Evolutionary conservation across 2,113 vertebrate genomes (phyloP).

Genomic region (Zosterops japonicus): DNA sequence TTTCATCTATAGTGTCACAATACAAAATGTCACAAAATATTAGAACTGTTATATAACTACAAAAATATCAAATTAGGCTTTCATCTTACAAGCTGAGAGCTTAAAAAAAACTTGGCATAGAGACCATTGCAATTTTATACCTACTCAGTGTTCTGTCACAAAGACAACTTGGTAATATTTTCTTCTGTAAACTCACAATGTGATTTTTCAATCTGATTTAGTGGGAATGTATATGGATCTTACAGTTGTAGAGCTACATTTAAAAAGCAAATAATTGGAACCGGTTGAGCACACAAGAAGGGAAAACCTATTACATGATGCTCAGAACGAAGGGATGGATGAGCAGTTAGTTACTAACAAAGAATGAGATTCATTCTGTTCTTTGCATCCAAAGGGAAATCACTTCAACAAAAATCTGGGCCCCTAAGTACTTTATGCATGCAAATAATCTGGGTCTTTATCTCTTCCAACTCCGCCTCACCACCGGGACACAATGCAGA

Average conservation of each 20-base stretch:
- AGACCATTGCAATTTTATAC: constrained; percentile 73
- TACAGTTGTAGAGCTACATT: constrained; percentile 53
- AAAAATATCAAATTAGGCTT: constrained; percentile 76
- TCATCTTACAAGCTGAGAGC: constrained; percentile 63
- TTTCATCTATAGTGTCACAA: constrained; percentile 84
- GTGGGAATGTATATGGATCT: constrained; percentile 31
- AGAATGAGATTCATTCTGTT: background rate
- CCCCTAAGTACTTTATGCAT: background rate
- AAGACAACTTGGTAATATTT: constrained; percentile 79
- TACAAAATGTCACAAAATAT: constrained; percentile 86
- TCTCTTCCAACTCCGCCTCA: background rate
- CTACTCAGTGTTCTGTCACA: constrained; percentile 78
- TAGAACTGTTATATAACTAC: constrained; percentile 80
- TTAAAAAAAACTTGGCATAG: constrained; percentile 69
- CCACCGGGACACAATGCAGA: background rate
- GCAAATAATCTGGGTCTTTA: constrained; percentile 41
- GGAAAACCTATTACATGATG: background rate
- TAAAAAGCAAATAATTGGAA: constrained; percentile 58
- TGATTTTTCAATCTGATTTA: constrained; percentile 72
- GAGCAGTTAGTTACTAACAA: constrained; percentile 24
- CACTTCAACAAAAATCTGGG: constrained; percentile 10
- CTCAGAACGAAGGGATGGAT: background rate
- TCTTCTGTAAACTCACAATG: constrained; percentile 67
- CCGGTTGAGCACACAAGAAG: constrained; percentile 55
- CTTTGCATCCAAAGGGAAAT: constrained; percentile 3